phyloP scores from a whole-genome alignment of 2,888 invertebrate genomes.

The Phrixothrix hirtus region DNA sequence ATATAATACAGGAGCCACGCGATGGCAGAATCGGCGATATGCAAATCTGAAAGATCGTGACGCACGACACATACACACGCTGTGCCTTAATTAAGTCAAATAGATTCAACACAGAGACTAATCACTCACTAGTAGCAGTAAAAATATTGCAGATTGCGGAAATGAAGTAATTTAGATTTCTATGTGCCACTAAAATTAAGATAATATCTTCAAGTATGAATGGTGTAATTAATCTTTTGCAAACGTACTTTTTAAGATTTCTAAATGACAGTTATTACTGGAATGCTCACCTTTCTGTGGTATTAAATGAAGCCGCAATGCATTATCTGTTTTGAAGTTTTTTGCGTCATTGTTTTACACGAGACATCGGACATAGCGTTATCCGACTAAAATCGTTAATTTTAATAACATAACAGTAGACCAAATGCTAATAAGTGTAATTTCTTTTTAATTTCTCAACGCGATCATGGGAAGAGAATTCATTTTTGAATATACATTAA shows the following conservation, averaged over 20 bases:
- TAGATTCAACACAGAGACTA: slow-evolving; percentile 35
- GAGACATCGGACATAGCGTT: no score
- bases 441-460: no score
- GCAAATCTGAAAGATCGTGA: slow-evolving; percentile 42
- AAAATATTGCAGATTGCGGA: slow-evolving; percentile 22
- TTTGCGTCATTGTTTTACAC: no score
- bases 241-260: neutral
- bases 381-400: no score
- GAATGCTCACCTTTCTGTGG: no score
- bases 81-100: slow-evolving; percentile 34
- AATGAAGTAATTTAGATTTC: slow-evolving; percentile 31
- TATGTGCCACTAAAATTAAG: slow-evolving; percentile 9
- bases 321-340: no score
- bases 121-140: slow-evolving; percentile 32
- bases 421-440: no score
- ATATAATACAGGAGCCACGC: slow-evolving; percentile 34
- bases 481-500: no score
- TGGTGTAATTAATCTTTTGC: neutral
- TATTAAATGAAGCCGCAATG: no score
- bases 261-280: no score
- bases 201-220: neutral
- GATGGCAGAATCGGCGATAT: slow-evolving; percentile 37
- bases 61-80: slow-evolving; percentile 40
- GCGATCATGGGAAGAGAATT: no score
- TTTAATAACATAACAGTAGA: no score